phyloP scores from a whole-genome alignment of 2,797 vertebrate species.

The Toxotes lorentzi region DNA sequence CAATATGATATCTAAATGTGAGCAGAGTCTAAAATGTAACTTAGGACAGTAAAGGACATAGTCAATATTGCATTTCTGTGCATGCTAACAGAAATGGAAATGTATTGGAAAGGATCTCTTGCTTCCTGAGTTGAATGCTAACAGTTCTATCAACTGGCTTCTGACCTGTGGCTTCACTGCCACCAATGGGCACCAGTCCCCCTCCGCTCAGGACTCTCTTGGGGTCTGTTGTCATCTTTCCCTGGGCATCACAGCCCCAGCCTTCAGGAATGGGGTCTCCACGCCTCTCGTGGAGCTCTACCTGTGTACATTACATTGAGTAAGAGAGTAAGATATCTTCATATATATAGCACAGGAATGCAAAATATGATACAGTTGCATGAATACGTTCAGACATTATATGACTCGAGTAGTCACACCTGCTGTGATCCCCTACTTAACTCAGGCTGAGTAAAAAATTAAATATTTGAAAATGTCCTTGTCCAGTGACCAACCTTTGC shows the following conservation, averaged over 20 bases:
- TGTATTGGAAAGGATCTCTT: background rate
- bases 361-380: background rate
- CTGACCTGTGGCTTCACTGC: slow-evolving; percentile 84
- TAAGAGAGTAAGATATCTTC: background rate
- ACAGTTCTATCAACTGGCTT: background rate
- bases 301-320: slow-evolving; percentile 56
- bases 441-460: no score
- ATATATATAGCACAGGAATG: background rate
- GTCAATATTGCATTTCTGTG: background rate
- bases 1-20: no score
- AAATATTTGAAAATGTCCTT: background rate
- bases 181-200: slow-evolving; percentile 85
- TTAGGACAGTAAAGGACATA: background rate
- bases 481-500: background rate
- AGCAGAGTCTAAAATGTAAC: no score
- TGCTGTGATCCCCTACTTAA: no score
- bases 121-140: background rate
- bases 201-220: slow-evolving; percentile 79
- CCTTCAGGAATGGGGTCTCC: slow-evolving; percentile 81
- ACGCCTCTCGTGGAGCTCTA: slow-evolving; percentile 82
- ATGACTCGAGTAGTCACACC: background rate
- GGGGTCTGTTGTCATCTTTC: slow-evolving; percentile 76
- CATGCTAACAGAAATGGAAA: background rate
- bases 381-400: background rate
- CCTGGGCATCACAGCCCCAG: slow-evolving; percentile 84